Conservation (phyloP, 2,113 vertebrate species). For the Oncorhynchus keta region DNA sequence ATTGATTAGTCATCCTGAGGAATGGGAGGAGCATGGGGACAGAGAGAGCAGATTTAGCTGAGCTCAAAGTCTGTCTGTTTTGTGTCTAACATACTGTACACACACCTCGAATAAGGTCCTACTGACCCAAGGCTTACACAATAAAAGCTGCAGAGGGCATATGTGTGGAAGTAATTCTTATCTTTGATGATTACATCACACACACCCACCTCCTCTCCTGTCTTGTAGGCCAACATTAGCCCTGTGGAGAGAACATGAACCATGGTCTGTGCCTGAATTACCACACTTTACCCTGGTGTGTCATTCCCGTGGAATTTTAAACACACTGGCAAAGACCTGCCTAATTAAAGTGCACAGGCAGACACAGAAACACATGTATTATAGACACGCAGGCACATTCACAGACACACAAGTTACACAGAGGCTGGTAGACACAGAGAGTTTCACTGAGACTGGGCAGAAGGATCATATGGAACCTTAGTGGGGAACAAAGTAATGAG, state of each 20-base stretch:
- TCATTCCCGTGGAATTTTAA: conserved; percentile 67
- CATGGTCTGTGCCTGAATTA: conserved; percentile 57
- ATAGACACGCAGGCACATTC: too few relatives aligned
- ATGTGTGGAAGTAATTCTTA: background rate
- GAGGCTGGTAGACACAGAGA: too few relatives aligned
- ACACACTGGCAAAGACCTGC: conserved; percentile 59
- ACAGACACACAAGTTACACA: too few relatives aligned
- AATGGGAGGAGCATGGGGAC: background rate
- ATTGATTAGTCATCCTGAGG: background rate
- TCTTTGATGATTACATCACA: too few relatives aligned
- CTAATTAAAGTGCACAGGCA: conserved; percentile 37
- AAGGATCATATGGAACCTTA: too few relatives aligned
- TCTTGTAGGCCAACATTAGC: conserved; percentile 28
- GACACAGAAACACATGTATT: background rate
- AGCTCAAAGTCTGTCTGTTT: background rate
- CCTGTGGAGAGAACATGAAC: conserved; percentile 36
- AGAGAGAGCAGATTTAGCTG: background rate
- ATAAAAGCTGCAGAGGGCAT: background rate
- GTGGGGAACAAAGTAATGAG: too few relatives aligned
- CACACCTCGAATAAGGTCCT: too few relatives aligned
- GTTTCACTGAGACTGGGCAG: too few relatives aligned
- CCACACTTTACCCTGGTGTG: conserved; percentile 49
- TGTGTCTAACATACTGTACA: background rate
- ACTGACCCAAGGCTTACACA: too few relatives aligned
- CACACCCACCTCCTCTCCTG: conserved; percentile 10